Evolutionary conservation across 2,113 vertebrate species (phyloP).

Genomic region (Melanerpes formicivorus): DNA sequence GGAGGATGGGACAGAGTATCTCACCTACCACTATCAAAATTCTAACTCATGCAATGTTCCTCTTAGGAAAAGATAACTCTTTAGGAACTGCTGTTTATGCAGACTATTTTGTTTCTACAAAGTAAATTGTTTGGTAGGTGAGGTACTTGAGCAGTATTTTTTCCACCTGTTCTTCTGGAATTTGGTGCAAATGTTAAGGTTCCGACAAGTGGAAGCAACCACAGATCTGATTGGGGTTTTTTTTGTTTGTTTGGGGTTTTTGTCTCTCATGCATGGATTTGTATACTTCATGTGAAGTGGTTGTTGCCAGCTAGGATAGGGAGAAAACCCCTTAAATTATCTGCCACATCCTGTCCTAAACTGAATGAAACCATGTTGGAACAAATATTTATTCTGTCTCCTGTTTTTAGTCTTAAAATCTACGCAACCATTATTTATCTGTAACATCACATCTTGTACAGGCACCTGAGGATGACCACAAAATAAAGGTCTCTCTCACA

Average conservation of each 20-base stretch:
- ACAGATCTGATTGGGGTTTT: not conserved
- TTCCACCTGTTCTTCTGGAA: not conserved
- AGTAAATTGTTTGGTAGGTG: not conserved
- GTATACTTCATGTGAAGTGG: not conserved
- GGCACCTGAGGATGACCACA: not conserved
- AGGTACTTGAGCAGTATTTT: not conserved
- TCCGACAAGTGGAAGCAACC: not conserved
- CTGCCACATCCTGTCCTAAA: not conserved
- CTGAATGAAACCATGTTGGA: not conserved
- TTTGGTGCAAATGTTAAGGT: not conserved
- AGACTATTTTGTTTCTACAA: not conserved
- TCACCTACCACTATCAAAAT: not conserved
- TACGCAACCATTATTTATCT: not conserved
- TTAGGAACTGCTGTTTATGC: not conserved
- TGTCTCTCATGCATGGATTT: not conserved
- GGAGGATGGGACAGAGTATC: not conserved
- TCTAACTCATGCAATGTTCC: not conserved
- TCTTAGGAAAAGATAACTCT: not conserved
- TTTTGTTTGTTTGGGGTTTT: not conserved
- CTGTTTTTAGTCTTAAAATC: not conserved
- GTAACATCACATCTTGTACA: not conserved
- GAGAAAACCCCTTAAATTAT: not conserved
- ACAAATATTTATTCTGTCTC: not conserved
- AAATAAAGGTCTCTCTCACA: not conserved
- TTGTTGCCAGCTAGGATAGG: not conserved